Base-by-base conservation (phyloP, 2,113 vertebrate genomes). In the Argyrosomus japonicus region DNA sequence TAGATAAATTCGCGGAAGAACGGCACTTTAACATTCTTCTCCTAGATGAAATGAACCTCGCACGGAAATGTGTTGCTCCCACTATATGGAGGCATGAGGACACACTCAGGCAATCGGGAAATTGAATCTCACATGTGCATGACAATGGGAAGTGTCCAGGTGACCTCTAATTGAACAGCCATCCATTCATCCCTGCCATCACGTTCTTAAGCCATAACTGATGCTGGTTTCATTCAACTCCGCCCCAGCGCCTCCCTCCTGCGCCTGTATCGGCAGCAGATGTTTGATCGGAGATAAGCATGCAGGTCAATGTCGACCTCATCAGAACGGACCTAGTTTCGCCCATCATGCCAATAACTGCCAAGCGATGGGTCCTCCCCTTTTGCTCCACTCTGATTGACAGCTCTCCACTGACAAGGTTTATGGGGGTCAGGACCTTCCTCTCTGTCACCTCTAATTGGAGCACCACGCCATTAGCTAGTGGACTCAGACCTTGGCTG, bases 201-300 rank as follows among this genome's bases (percentile, higher is more conserved):
- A 13, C 71, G 71, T 77, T 87, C 68, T 69, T 45, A 27, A 85
- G 62, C 87, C 83, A 75, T 92, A 90, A 91, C 82, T 62, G 85
- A 91, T 83, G 84, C 51, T 3, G 36, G 72, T 77, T 87, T 81
- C 56, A 68, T 84, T 87, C 62, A 48, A 18, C 83, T 62, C 82
- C 72, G 17, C 81, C 87, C 76, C 74, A 0, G 43, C 60, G 3
- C 74, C 80, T 68, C 56, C 81, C 72, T 63, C 76, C 50, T 4
- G 19, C 10, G 77, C 61, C 75, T 50, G 84, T 86, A 87, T 88
- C 83, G 69, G 85, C 90, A 87, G 91, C 93, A 92, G 93, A 93
- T 95, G 91, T 92, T 92, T 91, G 90, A 92, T 93, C 69, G 73
- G 80, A 88, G 92, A 93, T 91, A 94, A 93, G 89, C 77, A 36